These are phyloP conservation scores for Caenorhabditis sp. DNA, from an alignment of 2,888 invertebrate genomes.

Conservation along the genomic window DNA sequence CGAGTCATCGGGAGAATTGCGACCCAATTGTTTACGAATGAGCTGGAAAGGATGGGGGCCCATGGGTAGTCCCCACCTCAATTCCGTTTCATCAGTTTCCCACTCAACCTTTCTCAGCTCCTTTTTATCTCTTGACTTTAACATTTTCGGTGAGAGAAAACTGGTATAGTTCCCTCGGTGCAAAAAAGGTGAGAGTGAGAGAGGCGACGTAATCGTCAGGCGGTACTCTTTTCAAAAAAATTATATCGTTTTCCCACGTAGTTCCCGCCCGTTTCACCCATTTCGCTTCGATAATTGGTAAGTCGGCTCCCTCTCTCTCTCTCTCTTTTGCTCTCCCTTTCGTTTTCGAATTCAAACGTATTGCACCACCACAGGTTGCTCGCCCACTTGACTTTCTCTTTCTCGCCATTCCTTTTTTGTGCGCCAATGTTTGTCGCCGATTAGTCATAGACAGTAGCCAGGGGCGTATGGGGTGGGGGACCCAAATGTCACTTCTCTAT, in stretches of 20 bases:
- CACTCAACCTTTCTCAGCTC: neutral
- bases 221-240: neutral
- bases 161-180: slow-evolving; percentile 11
- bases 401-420: neutral
- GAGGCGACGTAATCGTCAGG: neutral
- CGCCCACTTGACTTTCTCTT: neutral
- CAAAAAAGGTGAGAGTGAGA: slow-evolving; percentile 45
- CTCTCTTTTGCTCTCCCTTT: neutral
- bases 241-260: neutral
- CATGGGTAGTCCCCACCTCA: too few species aligned
- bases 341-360: neutral
- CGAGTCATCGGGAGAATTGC: too few species aligned
- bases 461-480: neutral
- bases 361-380: too few species aligned
- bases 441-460: slow-evolving; percentile 43
- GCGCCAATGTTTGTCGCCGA: slow-evolving; percentile 2
- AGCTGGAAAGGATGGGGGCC: too few species aligned
- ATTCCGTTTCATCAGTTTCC: too few species aligned
- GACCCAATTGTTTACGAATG: too few species aligned
- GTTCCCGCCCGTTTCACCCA: too few species aligned
- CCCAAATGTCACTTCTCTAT: slow-evolving; percentile 45
- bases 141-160: slow-evolving; percentile 21
- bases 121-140: neutral
- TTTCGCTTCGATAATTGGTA: too few species aligned
- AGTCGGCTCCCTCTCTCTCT: neutral